phyloP scores from a whole-genome alignment of 1,140 invertebrate genomes.

The Calosoma granatense region DNA sequence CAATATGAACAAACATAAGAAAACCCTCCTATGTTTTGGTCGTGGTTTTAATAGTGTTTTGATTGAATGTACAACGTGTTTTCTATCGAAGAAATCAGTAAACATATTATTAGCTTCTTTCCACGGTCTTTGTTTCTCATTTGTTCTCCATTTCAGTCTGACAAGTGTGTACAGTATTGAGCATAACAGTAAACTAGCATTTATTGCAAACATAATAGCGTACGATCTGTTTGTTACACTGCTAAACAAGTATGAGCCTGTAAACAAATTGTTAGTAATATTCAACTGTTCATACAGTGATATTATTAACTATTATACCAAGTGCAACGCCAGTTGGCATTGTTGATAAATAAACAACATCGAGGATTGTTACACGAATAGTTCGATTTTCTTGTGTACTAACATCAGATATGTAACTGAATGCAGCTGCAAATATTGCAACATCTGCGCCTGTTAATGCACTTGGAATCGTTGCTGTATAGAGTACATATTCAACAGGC shows the following conservation, averaged over 20 bases:
- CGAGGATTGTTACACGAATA: constrained; percentile 58
- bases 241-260: constrained; percentile 46
- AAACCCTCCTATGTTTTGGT: constrained; percentile 41
- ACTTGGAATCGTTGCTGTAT: constrained; percentile 59
- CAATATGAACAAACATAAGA: constrained; percentile 51
- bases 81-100: constrained; percentile 57
- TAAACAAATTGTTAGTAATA: constrained; percentile 19
- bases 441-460: constrained; percentile 61
- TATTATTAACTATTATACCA: constrained; percentile 35
- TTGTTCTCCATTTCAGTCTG: constrained; percentile 54
- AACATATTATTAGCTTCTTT: constrained; percentile 45
- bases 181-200: constrained; percentile 44
- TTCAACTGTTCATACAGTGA: not conserved
- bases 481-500: constrained; percentile 63
- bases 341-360: constrained; percentile 59
- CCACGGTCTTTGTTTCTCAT: constrained; percentile 44
- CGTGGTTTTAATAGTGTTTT: constrained; percentile 42
- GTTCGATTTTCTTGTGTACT: constrained; percentile 51
- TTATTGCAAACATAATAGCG: constrained; percentile 58
- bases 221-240: constrained; percentile 48
- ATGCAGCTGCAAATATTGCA: constrained; percentile 61
- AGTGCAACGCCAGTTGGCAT: constrained; percentile 63
- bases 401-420: constrained; percentile 64
- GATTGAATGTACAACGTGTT: constrained; percentile 50
- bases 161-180: constrained; percentile 52